These are phyloP conservation scores for Cheirogaleus medius DNA, from an alignment of 2,113 vertebrate species.

Conservation along the genomic window DNA sequence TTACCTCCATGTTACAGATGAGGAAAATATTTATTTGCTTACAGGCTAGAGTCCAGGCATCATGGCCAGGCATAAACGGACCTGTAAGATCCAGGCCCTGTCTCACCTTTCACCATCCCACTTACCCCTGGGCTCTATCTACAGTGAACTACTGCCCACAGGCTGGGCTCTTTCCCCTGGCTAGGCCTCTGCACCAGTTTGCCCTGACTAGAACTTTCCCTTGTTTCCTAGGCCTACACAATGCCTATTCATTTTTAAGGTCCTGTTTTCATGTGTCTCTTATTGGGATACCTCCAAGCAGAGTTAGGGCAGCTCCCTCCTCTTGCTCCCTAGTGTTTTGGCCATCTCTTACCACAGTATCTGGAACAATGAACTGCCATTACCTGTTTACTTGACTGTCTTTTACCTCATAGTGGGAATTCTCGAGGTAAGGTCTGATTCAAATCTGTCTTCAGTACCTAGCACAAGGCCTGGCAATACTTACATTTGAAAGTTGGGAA, in stretches of 20 bases:
- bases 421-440: neutral
- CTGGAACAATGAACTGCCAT: neutral
- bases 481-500: neutral
- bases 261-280: neutral
- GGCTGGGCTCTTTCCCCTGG: neutral
- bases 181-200: neutral
- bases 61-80: neutral
- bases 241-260: neutral
- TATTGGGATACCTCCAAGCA: neutral
- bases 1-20: neutral
- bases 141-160: neutral
- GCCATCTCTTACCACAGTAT: neutral
- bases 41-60: neutral
- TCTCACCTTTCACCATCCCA: neutral
- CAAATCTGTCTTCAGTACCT: neutral
- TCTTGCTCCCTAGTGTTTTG: neutral
- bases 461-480: neutral
- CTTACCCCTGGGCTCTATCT: neutral
- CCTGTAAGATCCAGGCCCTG: neutral
- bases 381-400: neutral
- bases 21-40: neutral
- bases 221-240: neutral
- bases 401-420: neutral
- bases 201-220: neutral
- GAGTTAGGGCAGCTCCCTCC: neutral